Evolutionary conservation across 2,888 invertebrate genomes (phyloP).

Genomic region (Dasysyrphus tricinctus): DNA sequence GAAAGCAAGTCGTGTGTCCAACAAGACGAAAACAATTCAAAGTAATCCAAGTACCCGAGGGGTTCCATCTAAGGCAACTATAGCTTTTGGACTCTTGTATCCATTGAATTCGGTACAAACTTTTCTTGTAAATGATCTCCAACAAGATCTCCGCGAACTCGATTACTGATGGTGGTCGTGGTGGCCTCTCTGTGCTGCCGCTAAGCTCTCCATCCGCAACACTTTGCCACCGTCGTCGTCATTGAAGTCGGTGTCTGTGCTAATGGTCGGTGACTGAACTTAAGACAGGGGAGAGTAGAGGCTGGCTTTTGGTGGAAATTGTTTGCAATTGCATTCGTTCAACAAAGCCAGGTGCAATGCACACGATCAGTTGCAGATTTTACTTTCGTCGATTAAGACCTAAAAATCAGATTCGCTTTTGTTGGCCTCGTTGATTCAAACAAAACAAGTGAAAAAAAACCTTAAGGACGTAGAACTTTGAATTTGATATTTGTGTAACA

Average conservation of each 20-base stretch:
- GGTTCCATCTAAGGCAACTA: slow-evolving; percentile 14
- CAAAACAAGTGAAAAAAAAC: background rate
- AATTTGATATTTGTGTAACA: background rate
- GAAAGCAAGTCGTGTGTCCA: slow-evolving; percentile 31
- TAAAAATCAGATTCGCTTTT: slow-evolving; percentile 65
- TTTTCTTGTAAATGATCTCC: slow-evolving; percentile 27
- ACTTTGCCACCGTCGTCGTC: slow-evolving; percentile 9
- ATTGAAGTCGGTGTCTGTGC: background rate
- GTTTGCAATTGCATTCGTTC: slow-evolving; percentile 64
- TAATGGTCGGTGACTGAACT: slow-evolving; percentile 36
- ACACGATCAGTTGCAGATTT: slow-evolving; percentile 83
- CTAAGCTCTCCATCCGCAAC: slow-evolving; percentile 49
- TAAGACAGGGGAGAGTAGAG: slow-evolving; percentile 11
- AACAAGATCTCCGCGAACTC: slow-evolving; percentile 39
- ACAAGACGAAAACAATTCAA: slow-evolving; percentile 47
- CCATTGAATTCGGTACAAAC: background rate
- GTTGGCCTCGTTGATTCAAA: slow-evolving; percentile 12
- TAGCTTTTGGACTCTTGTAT: slow-evolving; percentile 23
- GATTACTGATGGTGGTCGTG: slow-evolving; percentile 19
- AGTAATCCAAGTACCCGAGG: slow-evolving; percentile 36
- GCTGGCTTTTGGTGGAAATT: slow-evolving; percentile 34
- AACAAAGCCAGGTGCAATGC: slow-evolving; percentile 75
- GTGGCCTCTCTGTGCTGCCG: slow-evolving; percentile 32
- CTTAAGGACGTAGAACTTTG: background rate
- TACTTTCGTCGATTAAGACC: slow-evolving; percentile 82